Base-by-base conservation (phyloP, 2,113 vertebrate genomes). In the Clarias gariepinus region DNA sequence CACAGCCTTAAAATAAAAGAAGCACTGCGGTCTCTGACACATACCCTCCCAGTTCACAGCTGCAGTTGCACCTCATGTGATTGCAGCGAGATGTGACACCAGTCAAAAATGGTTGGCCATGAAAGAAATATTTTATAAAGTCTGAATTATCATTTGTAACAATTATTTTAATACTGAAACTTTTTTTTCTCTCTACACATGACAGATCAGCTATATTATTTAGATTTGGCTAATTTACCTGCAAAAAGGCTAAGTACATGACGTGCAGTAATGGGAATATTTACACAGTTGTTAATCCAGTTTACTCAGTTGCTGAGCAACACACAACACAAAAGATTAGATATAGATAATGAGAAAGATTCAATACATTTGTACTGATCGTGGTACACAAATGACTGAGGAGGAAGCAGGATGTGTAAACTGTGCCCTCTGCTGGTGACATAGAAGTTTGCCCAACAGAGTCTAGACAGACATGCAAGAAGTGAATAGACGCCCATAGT, bases 1-100 rank as follows among this genome's bases (percentile, higher is more conserved):
- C 74, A 81, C 76, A 86, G 66, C 18, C 11, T 85, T 53, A 82
- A 58, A 87, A 78, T 47, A 79, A 55, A 47, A 76, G 83, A 66
- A 18, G 47, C 36, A 53, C 82, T 86, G 84, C 25, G 73, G 81
- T 88, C 80, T 78, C 33, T 25, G 18, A 87, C 84, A 81, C 86
- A 18, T 74, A 47, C 21, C 47, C 85, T 81, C 66, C 36, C 81
- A 41, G 76, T 86, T 88, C 81, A 77, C 86, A 88, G 58, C 63
- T 69, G 52, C 9, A 76, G 28, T 53, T 69, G 81, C 86, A 85
- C 81, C 47, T 84, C 57, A 81, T 47, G 63, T 60, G 86, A 84
- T 36, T 36, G 16, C 74, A 47, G 10, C 13, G 15, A 30, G 16
- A 47, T 28, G 23, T 47, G 55, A 60, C 13, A 7, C 79, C 47